Conservation (phyloP, 2,797 vertebrate genomes). For the Acanthurus lineatus region DNA sequence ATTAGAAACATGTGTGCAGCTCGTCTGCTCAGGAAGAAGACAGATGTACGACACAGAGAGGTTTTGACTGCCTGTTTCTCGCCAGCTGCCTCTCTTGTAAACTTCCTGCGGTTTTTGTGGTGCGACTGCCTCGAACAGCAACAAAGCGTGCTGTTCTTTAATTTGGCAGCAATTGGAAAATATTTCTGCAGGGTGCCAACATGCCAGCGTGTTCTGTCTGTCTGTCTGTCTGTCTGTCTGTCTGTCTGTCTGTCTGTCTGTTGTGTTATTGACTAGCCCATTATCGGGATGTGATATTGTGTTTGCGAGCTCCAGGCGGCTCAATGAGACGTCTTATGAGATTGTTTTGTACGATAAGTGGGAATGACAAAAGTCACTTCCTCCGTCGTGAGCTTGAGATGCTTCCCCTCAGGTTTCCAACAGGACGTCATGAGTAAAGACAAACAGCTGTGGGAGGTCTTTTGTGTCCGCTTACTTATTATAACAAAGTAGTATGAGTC, state of each 20-base stretch:
- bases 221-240: no score
- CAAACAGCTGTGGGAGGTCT: conserved; percentile 22
- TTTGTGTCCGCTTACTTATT: conserved; percentile 7
- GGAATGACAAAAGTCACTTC: background rate
- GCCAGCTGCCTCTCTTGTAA: conserved; percentile 68
- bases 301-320: conserved; percentile 16
- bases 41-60: conserved; percentile 46
- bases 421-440: conserved; percentile 1
- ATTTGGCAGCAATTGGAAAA: conserved; percentile 58
- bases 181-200: conserved; percentile 41
- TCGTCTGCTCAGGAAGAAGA: conserved; percentile 23
- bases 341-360: background rate
- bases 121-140: conserved; percentile 40
- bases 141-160: conserved; percentile 53
- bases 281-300: conserved; percentile 16
- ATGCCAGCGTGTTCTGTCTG: background rate
- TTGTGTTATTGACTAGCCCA: conserved; percentile 10
- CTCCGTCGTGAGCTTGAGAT: background rate
- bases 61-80: conserved; percentile 51
- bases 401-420: conserved; percentile 16
- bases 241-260: no score
- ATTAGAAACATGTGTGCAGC: conserved; percentile 24
- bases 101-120: conserved; percentile 64
- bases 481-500: conserved; percentile 16
- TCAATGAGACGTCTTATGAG: background rate